phyloP scores from a whole-genome alignment of 2,113 vertebrate species.

The Melospiza georgiana region DNA sequence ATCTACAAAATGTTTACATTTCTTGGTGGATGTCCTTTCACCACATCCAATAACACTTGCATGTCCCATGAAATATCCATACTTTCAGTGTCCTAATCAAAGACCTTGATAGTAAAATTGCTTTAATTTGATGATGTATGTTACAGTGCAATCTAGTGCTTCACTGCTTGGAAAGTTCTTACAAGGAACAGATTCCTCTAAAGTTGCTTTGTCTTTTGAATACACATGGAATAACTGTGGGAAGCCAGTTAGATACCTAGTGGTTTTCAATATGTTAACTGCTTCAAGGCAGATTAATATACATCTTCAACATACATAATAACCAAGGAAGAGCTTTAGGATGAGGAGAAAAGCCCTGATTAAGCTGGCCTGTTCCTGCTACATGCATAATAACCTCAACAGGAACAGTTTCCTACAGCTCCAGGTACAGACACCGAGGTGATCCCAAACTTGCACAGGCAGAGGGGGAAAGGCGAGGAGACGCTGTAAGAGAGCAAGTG shows the following conservation, averaged over 20 bases:
- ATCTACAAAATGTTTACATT: neutral
- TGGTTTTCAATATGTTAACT: neutral
- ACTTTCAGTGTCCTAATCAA: neutral
- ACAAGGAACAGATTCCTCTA: neutral
- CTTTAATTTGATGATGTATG: neutral
- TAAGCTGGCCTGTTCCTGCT: neutral
- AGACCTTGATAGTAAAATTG: neutral
- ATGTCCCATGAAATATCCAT: neutral
- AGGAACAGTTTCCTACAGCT: neutral
- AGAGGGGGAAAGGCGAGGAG: neutral
- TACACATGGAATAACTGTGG: neutral
- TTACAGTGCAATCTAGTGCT: neutral
- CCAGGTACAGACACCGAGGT: neutral
- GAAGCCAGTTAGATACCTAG: neutral
- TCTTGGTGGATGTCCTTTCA: slow-evolving; percentile 17
- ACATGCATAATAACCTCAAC: neutral
- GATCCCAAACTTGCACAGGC: neutral
- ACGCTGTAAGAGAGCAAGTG: neutral
- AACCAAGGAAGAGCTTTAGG: neutral
- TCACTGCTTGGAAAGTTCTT: neutral
- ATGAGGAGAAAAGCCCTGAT: neutral
- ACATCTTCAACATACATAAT: neutral
- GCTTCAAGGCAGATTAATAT: neutral
- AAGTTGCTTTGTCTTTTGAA: neutral
- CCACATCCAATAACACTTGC: neutral